These are phyloP conservation scores for Zelostemma sp. DNA, from an alignment of 1,140 invertebrate species.

Conservation along the genomic window DNA sequence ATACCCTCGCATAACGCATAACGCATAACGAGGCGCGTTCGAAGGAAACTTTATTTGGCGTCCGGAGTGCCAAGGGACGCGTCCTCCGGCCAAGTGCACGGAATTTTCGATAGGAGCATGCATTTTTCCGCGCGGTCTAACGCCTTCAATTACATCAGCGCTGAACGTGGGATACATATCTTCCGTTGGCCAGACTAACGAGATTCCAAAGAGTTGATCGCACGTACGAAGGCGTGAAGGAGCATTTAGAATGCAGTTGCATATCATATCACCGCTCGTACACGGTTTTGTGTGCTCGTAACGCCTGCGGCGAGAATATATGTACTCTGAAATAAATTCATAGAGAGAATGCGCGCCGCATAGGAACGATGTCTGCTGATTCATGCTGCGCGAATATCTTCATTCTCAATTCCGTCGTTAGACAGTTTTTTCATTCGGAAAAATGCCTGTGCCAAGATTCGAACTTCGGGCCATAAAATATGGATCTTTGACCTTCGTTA, in stretches of 20 bases:
- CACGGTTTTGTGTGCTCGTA: background rate
- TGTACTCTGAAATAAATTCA: background rate
- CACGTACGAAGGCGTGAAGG: slow-evolving; percentile 19
- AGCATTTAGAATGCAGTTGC: slow-evolving; percentile 20
- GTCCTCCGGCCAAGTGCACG: background rate
- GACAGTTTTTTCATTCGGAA: too few species aligned
- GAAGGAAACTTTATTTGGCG: background rate
- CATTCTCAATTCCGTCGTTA: too few species aligned
- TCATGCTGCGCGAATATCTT: too few species aligned
- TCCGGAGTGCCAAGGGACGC: background rate
- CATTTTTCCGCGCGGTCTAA: background rate
- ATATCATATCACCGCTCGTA: slow-evolving; percentile 10
- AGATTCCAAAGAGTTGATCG: slow-evolving; percentile 24
- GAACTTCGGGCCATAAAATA: too few species aligned
- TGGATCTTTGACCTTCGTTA: too few species aligned
- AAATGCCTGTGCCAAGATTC: too few species aligned
- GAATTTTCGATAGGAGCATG: background rate
- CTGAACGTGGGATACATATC: slow-evolving; percentile 15
- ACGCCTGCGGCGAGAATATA: background rate
- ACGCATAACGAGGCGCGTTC: background rate
- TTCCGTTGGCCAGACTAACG: slow-evolving; percentile 22
- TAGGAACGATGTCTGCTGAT: too few species aligned
- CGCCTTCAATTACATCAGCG: slow-evolving; percentile 13
- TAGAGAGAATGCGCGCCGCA: background rate
- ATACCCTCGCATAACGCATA: background rate